Evolutionary conservation across 1,140 invertebrate genomes (phyloP).

Genomic region (Heliothis virescens): DNA sequence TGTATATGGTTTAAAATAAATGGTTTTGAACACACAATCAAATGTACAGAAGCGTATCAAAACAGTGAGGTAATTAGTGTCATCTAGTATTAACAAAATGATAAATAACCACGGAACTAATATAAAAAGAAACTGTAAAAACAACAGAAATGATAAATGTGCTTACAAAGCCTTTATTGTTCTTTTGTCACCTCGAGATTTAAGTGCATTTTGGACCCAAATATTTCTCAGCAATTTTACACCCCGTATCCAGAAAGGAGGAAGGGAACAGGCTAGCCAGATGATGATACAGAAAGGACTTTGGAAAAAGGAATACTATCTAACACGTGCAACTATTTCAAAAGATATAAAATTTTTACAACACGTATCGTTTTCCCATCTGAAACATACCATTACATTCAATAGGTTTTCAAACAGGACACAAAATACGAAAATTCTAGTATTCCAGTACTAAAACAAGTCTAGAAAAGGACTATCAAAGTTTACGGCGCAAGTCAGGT

Average conservation of each 20-base stretch:
- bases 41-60: too few relatives aligned
- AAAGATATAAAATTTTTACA: background rate
- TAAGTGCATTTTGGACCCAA: background rate
- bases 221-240: background rate
- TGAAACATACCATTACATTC: background rate
- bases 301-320: too few relatives aligned
- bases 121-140: background rate
- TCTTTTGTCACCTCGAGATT: background rate
- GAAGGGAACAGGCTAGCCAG: too few relatives aligned
- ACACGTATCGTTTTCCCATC: background rate
- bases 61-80: background rate
- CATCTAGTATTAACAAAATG: background rate
- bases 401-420: too few relatives aligned
- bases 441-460: slow-evolving; percentile 3
- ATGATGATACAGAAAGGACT: too few relatives aligned
- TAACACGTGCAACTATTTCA: too few relatives aligned
- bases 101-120: background rate
- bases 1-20: too few relatives aligned
- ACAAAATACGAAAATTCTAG: background rate
- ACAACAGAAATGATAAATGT: slow-evolving; percentile 4
- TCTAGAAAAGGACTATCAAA: background rate
- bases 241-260: too few relatives aligned
- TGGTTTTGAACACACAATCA: too few relatives aligned
- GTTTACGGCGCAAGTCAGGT: slow-evolving; percentile 9
- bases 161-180: background rate